These are phyloP conservation scores for Semnopithecus entellus DNA, from an alignment of 2,113 vertebrate species.

Conservation along the genomic window DNA sequence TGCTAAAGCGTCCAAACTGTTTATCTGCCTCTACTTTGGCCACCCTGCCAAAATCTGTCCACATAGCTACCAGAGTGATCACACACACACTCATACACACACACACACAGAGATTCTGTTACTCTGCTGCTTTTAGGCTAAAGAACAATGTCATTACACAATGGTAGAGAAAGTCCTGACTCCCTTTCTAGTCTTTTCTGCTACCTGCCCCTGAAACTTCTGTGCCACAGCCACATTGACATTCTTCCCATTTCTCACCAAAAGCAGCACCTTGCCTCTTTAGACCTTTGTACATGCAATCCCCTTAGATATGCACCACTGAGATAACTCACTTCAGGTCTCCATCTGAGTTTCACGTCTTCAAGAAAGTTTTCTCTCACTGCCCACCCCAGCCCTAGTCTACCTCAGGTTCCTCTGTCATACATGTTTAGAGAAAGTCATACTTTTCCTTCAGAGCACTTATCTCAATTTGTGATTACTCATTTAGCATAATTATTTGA, in stretches of 20 bases:
- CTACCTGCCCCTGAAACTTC: not conserved
- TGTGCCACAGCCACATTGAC: not conserved
- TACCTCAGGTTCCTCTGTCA: not conserved
- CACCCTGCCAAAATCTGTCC: not conserved
- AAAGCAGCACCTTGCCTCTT: not conserved
- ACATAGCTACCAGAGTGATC: not conserved
- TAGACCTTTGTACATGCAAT: not conserved
- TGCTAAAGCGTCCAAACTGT: not conserved
- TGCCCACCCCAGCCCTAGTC: not conserved
- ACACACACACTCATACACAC: not conserved
- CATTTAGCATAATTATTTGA: not conserved
- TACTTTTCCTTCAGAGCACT: not conserved
- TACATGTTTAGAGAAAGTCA: not conserved
- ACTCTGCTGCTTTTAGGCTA: not conserved
- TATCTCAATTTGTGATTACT: not conserved
- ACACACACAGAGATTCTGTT: no score
- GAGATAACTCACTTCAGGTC: not conserved
- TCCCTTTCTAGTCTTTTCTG: not conserved
- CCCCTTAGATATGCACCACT: not conserved
- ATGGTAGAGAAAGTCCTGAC: not conserved
- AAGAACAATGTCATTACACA: not conserved
- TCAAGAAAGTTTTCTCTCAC: not conserved
- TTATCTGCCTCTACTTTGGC: not conserved
- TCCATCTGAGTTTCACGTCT: not conserved
- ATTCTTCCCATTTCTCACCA: not conserved